Evolutionary conservation across 1,140 invertebrate species (phyloP), one percentile per base, ranked within the genome.

Genomic region (Megalopta genalis): DNA sequence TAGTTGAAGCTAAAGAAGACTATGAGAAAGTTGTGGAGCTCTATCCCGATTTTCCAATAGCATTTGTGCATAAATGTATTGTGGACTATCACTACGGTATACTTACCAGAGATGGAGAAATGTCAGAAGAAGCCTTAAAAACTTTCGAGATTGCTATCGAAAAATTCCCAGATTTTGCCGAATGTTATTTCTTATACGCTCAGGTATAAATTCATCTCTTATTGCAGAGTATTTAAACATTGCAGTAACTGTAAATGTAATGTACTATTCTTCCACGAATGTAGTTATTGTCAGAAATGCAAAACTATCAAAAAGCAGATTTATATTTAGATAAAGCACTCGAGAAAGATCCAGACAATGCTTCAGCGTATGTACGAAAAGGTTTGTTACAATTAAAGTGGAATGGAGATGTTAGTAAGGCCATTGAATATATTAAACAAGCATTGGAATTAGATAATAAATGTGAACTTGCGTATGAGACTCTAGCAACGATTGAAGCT

Each of bases 391-490:
- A 96, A 76, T 92, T 99, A 60, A 97, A 98, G 88, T 97, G 96
- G 95, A 95, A 95, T 90, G 95, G 95, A 89, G 94, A 98, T 91
- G 94, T 98, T 64, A 95, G 97, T n/a, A 95, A 96, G 87, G 96
- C 97, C 46, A 94, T 97, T 0, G 93, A 95, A 77, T 94, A 96
- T 49, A 96, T 99, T 49, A 95, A 96, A 59, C 95, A 96, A 93
- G 97, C 97, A 5, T 95, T 99, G 75, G 94, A 97, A 88, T 93
- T 98, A 79, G 98, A 99, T 94, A 95, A 96, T 37, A 97, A 97
- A 92, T 99, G 98, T 94, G 96, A 98, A 93, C 97, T 98, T 94
- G 98, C 97, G 18, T 99, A 98, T 93, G 98, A 99, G 94, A 98
- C 98, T 39, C 93, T 99, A 66, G 98, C 97, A 80, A 98, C 97